These are phyloP conservation scores for Puma concolor DNA, from an alignment of 2,113 vertebrate species.

Conservation along the genomic window DNA sequence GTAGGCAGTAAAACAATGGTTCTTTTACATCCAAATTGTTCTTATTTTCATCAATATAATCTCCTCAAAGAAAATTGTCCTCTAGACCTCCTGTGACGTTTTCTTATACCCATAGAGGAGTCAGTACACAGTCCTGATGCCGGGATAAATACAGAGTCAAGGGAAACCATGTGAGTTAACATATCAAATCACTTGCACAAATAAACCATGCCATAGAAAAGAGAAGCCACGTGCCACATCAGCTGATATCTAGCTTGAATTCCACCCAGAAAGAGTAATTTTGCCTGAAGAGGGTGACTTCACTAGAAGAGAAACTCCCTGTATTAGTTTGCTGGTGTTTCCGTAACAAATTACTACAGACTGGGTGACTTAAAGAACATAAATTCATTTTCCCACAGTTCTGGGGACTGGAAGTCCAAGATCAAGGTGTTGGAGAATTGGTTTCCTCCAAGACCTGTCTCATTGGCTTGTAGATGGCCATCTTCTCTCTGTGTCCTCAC, in stretches of 20 bases:
- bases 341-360: too few species aligned
- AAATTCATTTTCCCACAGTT: background rate
- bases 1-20: background rate
- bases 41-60: background rate
- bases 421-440: background rate
- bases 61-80: background rate
- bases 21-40: background rate
- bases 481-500: background rate
- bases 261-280: slow-evolving; percentile 42
- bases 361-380: background rate
- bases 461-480: background rate
- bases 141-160: background rate
- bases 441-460: background rate
- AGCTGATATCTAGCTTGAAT: background rate
- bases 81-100: background rate
- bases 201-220: slow-evolving; percentile 5
- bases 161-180: background rate
- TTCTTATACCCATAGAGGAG: background rate
- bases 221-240: background rate
- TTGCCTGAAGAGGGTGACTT: slow-evolving; percentile 49
- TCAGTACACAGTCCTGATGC: accelerated
- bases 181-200: background rate
- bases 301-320: background rate
- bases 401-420: background rate
- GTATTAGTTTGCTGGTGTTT: background rate